phyloP scores from a whole-genome alignment of 2,888 invertebrate species.

The Conus canariensis region DNA sequence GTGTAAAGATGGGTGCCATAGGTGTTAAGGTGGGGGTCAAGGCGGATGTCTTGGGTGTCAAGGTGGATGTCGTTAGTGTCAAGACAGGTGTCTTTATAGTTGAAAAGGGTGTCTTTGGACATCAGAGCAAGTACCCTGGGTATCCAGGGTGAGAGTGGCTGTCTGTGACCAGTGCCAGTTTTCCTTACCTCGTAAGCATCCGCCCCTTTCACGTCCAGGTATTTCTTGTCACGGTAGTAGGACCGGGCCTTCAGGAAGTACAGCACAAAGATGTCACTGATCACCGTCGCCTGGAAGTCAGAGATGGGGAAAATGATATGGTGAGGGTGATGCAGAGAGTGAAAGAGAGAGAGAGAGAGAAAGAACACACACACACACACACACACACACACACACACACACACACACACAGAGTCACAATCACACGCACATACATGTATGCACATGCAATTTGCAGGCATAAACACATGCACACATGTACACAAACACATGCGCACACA shows the following conservation, averaged over 20 bases:
- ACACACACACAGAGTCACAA: not conserved
- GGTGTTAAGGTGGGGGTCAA: too few relatives aligned
- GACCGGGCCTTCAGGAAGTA: conserved; percentile 76
- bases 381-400: not conserved
- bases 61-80: too few relatives aligned
- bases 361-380: not conserved
- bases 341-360: not conserved
- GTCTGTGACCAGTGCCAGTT: too few relatives aligned
- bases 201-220: conserved; percentile 84
- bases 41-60: too few relatives aligned
- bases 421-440: conserved; percentile 4
- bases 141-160: too few relatives aligned
- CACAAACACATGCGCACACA: not conserved
- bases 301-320: not conserved
- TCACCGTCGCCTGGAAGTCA: conserved; percentile 77
- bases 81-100: too few relatives aligned
- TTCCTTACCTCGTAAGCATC: conserved; percentile 70
- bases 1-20: too few relatives aligned
- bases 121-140: too few relatives aligned
- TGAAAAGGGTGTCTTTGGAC: too few relatives aligned
- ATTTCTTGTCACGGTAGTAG: conserved; percentile 77
- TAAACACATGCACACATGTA: not conserved
- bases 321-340: not conserved
- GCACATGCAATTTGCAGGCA: not conserved
- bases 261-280: conserved; percentile 80